Evolutionary conservation across 2,797 vertebrate species (phyloP).

Genomic region (Gastrophryne carolinensis): DNA sequence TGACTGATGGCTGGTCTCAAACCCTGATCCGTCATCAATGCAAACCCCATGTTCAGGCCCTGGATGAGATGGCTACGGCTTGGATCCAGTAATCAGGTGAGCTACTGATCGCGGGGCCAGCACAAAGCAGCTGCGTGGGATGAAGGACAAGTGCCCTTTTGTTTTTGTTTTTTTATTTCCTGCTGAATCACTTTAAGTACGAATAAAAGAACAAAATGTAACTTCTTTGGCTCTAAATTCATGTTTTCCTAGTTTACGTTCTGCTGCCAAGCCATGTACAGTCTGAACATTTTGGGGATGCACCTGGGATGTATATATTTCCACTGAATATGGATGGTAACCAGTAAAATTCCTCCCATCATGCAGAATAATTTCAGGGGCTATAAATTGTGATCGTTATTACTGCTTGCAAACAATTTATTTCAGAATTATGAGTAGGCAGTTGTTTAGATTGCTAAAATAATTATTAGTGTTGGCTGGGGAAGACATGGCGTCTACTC

Average conservation of each 20-base stretch:
- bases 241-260: not conserved
- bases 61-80: no score
- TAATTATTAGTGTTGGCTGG: constrained; percentile 34
- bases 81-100: no score
- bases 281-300: not conserved
- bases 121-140: no score
- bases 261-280: not conserved
- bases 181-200: not conserved
- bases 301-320: constrained; percentile 3
- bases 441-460: constrained; percentile 26
- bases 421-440: constrained; percentile 14
- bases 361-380: constrained; percentile 36
- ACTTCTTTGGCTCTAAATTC: not conserved
- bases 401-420: constrained; percentile 36
- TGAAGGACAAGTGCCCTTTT: no score
- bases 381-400: constrained; percentile 36
- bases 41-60: no score
- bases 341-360: constrained; percentile 18
- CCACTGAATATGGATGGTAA: not conserved
- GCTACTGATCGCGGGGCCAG: no score
- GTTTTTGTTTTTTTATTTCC: no score
- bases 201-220: not conserved
- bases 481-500: not conserved
- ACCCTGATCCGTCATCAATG: no score
- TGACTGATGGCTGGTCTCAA: no score